phyloP scores from a whole-genome alignment of 2,113 vertebrate genomes.

The Lonchura striata region DNA sequence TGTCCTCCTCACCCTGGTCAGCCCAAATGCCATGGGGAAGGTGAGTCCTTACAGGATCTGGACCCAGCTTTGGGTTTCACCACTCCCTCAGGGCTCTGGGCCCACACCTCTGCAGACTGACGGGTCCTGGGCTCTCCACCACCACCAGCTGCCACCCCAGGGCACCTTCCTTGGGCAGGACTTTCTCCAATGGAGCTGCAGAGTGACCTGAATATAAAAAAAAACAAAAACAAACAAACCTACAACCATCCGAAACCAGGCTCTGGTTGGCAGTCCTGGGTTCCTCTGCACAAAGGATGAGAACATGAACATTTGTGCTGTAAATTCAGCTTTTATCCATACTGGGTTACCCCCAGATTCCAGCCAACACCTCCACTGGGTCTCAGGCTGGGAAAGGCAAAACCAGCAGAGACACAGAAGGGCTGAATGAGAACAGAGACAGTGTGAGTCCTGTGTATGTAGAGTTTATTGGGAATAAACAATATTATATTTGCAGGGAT shows the following conservation, averaged over 20 bases:
- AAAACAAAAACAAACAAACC: neutral
- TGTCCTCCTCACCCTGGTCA: neutral
- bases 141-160: neutral
- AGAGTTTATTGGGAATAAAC: conserved; percentile 27
- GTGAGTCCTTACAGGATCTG: neutral
- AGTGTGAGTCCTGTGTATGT: rapidly evolving
- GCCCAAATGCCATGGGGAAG: neutral
- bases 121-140: neutral
- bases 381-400: neutral
- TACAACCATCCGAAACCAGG: rapidly evolving
- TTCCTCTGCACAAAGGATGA: neutral
- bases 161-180: neutral
- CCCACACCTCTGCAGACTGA: neutral
- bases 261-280: neutral
- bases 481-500: neutral
- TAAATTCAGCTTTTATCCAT: neutral
- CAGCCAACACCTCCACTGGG: neutral
- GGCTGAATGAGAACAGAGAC: neutral
- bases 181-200: neutral
- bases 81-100: neutral
- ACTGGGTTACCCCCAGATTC: neutral
- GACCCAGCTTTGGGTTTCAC: rapidly evolving
- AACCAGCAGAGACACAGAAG: neutral
- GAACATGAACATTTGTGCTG: neutral
- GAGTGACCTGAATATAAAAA: neutral